Base-by-base conservation (phyloP, 2,113 vertebrate species). In the Hipposideros armiger region DNA sequence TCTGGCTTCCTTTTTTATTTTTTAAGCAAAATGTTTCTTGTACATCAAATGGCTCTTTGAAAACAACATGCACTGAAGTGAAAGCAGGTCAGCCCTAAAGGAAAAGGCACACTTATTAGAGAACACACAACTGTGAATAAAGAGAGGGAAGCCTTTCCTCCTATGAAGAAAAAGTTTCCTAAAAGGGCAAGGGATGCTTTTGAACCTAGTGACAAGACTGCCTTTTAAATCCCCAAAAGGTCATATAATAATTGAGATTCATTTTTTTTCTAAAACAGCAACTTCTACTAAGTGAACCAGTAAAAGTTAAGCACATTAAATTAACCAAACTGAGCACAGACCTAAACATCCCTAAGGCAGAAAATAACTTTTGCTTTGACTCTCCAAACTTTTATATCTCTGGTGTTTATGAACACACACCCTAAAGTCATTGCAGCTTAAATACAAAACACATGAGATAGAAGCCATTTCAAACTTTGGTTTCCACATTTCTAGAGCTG, bases 1-100 rank as follows among this genome's bases (percentile, higher is more conserved):
- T 93, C 36, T 1, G 3, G 42, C 32, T 93, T 95, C 54, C 54
- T 92, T 91, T 97, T 91, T 96, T 95, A 88, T 95, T 97, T 97
- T 97, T 96, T 94, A 95, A 96, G 95, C 69, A 95, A 96, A 97
- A 97, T 84, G 74, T 95, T 97, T 89, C 93, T 86, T 94, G 30
- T 95, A 98, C 96, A 96, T 97, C 97, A 98, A 97, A 97, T 94
- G 36, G 26, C 74, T 98, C 97, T 98, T 98, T 98, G 95, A 97
- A 97, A 97, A 96, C 95, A 97, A 97, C 89, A 96, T 97, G 91
- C 78, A 97, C 90, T 96, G 96, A 96, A 95, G 89, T 87, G 74
- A 96, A 94, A 96, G 89, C 94, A 94, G 95, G 92, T 91, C 96
- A 95, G 83, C 82, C 92, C 77, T 64, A 95, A 95, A 96, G 96